Base-by-base conservation (phyloP, 2,888 invertebrate species). In the Trichogramma dendrolimi region DNA sequence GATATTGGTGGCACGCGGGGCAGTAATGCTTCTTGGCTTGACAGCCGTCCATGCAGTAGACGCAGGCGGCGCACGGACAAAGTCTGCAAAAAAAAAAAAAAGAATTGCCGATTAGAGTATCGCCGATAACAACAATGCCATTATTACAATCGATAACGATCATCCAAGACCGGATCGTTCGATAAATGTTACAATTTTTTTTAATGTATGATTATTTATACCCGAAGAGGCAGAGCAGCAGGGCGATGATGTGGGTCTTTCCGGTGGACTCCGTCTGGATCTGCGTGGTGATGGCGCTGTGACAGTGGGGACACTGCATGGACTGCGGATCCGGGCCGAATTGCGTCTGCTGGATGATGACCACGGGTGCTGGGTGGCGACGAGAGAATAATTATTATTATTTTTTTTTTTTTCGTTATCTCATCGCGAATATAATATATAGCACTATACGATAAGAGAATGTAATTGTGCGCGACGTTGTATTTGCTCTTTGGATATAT, bases 161-260 rank as follows among this genome's bases (percentile, higher is more conserved):
- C n/a, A 27, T 46, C n/a, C 8, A 46, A 46, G 46, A 46, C 46
- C 46, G 2, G 46, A n/a, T 46, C 46, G n/a, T 2, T 46, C 8
- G 46, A 10, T 46, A 10, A 46, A n/a, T n/a, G n/a, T n/a, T n/a
- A n/a, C n/a, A n/a, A n/a, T n/a, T 47, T 48, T 52, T 14, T 48
- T 60, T 53, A 5, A 49, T 5, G 39, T 38, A 11, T n/a, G n/a
- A n/a, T n/a, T 41, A 47, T 52, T 62, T 76, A n/a, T 76, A 83
- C 83, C 79, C 80, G 53, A 81, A 69, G 11, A 81, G 39, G 61
- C 81, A 83, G 6, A 82, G 71, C 2, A 81, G 55, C n/a, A 82
- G 64, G 4, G 83, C 83, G 56, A 81, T 79, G 8, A 83, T 62
- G 69, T 83, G 83, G 1, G 83, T 83, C 71, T 81, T 82, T 2